A percentile compares a stretch with the other conserved stretches of the same genome.
These are phyloP conservation scores for Acronicta leporina DNA, from an alignment of 2,888 invertebrate species.

Conservation along the genomic window DNA sequence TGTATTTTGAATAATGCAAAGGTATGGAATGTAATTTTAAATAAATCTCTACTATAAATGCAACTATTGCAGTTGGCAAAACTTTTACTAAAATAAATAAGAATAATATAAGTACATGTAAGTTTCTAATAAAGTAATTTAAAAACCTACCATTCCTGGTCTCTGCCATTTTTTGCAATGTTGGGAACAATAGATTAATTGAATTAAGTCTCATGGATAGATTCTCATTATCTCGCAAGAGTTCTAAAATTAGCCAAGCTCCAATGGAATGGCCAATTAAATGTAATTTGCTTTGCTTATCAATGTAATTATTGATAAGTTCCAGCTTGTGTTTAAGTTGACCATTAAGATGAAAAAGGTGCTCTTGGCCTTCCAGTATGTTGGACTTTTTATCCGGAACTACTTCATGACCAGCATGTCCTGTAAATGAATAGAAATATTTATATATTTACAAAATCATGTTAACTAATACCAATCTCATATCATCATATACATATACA, in stretches of 20 bases:
- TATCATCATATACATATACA: no score
- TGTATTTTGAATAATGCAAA: constrained; percentile 79
- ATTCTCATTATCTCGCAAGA: constrained; percentile 89
- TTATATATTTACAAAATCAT: no score
- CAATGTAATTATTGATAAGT: constrained; percentile 93
- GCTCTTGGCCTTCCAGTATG: constrained; percentile 85
- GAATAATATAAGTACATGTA: constrained; percentile 70
- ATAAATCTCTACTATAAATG: constrained; percentile 87
- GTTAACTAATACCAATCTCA: no score
- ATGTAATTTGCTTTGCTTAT: constrained; percentile 92
- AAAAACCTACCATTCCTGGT: constrained; percentile 93
- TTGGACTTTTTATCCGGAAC: constrained; percentile 84
- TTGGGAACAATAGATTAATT: constrained; percentile 95
- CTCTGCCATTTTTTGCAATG: constrained; percentile 94
- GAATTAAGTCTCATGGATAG: constrained; percentile 89
- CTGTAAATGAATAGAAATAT: constrained; percentile 87
- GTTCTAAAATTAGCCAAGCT: constrained; percentile 93
- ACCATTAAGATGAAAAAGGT: constrained; percentile 92
- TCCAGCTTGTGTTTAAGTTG: constrained; percentile 94
- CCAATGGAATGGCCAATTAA: constrained; percentile 98
- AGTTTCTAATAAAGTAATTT: constrained; percentile 88
- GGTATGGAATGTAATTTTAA: constrained; percentile 88
- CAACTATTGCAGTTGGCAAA: constrained; percentile 87
- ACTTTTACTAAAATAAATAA: constrained; percentile 77
- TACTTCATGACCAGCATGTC: constrained; percentile 92